phyloP scores from a whole-genome alignment of 1,140 invertebrate species.

The Atta colombica region DNA sequence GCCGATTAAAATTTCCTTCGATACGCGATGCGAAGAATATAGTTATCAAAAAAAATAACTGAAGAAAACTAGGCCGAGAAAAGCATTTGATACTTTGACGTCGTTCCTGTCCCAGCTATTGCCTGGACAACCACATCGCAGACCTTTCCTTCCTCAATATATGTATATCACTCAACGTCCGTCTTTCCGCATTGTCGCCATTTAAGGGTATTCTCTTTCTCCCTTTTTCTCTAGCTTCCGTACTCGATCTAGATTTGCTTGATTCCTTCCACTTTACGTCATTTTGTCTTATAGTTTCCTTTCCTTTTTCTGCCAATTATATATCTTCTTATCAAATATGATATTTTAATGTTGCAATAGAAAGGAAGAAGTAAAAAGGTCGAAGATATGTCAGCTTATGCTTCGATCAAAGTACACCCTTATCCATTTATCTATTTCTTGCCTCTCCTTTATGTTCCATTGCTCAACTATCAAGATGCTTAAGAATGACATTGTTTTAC shows the following conservation, averaged over 20 bases:
- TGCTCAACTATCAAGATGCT: neutral
- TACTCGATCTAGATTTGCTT: neutral
- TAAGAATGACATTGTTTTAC: neutral
- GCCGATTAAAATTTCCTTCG: constrained; percentile 9
- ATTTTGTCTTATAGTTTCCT: neutral
- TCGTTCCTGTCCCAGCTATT: neutral
- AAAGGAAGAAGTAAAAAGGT: neutral
- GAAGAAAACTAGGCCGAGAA: constrained; percentile 37
- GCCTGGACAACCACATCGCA: constrained; percentile 7
- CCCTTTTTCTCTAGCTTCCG: neutral
- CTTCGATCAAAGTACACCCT: constrained; percentile 29
- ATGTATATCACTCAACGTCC: constrained; percentile 18
- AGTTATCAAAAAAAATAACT: constrained; percentile 6
- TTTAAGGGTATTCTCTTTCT: neutral
- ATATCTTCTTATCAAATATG: constrained; percentile 23
- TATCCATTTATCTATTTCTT: constrained; percentile 44
- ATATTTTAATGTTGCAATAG: constrained; percentile 14
- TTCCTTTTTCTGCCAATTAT: neutral
- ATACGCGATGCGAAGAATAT: neutral
- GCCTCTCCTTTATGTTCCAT: constrained; percentile 31
- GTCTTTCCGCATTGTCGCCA: constrained; percentile 29
- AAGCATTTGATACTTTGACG: constrained; percentile 41
- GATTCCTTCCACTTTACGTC: neutral
- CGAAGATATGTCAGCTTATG: constrained; percentile 36
- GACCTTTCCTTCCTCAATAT: neutral